These are phyloP conservation scores for Julus scanicus DNA, from an alignment of 2,888 invertebrate species.

Conservation along the genomic window DNA sequence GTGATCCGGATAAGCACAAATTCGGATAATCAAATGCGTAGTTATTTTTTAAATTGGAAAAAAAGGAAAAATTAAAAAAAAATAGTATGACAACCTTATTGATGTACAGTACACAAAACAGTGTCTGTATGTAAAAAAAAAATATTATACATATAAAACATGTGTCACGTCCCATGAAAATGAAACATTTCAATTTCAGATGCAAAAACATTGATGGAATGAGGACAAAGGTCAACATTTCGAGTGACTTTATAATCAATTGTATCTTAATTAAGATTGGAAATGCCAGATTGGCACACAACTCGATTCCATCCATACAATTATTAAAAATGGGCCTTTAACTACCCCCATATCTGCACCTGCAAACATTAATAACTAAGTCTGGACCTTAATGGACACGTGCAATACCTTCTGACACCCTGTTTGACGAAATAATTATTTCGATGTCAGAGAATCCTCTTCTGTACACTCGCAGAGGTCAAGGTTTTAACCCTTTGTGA, in stretches of 20 bases:
- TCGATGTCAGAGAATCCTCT: background rate
- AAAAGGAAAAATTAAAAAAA: too few relatives aligned
- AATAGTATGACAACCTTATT: too few relatives aligned
- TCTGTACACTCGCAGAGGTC: background rate
- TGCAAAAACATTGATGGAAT: too few relatives aligned
- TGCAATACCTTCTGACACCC: conserved; percentile 7
- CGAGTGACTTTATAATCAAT: background rate
- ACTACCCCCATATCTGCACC: background rate
- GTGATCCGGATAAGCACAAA: too few relatives aligned
- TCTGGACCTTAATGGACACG: background rate
- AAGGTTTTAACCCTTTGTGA: background rate
- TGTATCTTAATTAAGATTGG: too few relatives aligned
- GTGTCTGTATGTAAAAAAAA: too few relatives aligned
- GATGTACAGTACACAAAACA: too few relatives aligned
- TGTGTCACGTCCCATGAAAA: too few relatives aligned
- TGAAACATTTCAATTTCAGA: too few relatives aligned
- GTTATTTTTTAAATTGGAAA: too few relatives aligned
- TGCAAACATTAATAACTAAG: background rate
- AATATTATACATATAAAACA: too few relatives aligned
- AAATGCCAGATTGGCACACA: background rate
- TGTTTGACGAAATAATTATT: background rate
- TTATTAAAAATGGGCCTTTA: background rate
- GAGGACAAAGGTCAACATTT: background rate
- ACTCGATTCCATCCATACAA: background rate
- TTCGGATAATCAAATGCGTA: too few relatives aligned